phyloP scores from a whole-genome alignment of 2,797 vertebrate genomes.

The Apogon talboti region DNA sequence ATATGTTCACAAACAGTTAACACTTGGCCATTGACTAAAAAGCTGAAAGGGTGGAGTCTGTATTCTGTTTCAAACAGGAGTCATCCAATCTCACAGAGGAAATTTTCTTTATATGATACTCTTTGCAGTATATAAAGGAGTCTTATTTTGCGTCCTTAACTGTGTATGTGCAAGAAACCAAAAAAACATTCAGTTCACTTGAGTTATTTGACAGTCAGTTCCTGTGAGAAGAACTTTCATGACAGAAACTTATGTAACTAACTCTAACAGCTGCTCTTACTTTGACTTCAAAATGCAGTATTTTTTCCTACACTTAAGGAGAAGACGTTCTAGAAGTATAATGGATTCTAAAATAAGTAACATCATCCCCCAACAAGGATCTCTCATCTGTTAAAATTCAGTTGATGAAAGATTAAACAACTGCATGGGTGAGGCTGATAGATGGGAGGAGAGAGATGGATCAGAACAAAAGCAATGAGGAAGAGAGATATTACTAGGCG shows the following conservation, averaged over 20 bases:
- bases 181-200: conserved; percentile 25
- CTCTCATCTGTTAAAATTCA: conserved; percentile 48
- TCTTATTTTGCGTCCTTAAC: conserved; percentile 27
- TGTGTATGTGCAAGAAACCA: conserved; percentile 16
- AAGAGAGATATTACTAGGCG: conserved; percentile 48
- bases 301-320: conserved; percentile 12
- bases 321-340: conserved; percentile 45
- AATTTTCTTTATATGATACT: conserved; percentile 24
- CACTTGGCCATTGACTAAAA: conserved; percentile 37
- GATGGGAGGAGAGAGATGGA: conserved; percentile 25
- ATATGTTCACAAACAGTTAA: conserved; percentile 75
- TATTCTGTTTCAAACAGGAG: conserved; percentile 55
- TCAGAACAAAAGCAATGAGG: conserved; percentile 33
- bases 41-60: conserved; percentile 41
- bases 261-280: conserved; percentile 4
- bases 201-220: conserved; percentile 41
- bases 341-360: conserved; percentile 79
- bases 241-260: conserved; percentile 37
- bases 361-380: conserved; percentile 58
- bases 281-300: conserved; percentile 22
- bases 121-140: conserved; percentile 29
- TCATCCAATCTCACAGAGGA: conserved; percentile 16
- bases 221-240: conserved; percentile 1
- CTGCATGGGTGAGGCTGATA: conserved; percentile 43
- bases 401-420: conserved; percentile 77